Evolutionary conservation across 2,888 invertebrate genomes (phyloP).

Genomic region (Lissonota sp.): DNA sequence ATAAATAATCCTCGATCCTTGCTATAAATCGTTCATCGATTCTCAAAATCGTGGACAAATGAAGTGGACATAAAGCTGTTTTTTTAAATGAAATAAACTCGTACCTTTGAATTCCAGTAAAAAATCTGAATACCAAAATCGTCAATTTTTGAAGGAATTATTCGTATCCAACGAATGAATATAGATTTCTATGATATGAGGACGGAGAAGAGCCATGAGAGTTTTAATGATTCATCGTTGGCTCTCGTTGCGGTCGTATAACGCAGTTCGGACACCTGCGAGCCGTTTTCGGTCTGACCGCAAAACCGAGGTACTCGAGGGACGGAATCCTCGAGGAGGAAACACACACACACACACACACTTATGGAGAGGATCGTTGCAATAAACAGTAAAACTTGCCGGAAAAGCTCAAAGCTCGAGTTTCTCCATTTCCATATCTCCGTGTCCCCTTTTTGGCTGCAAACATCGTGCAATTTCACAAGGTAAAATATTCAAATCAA

Average conservation of each 20-base stretch:
- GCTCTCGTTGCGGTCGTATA: constrained; percentile 60
- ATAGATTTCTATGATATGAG: constrained; percentile 20
- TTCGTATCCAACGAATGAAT: constrained; percentile 8
- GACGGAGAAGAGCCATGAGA: constrained; percentile 55
- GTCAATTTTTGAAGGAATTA: too few species aligned
- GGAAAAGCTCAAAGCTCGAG: constrained; percentile 56
- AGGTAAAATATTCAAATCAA: too few species aligned
- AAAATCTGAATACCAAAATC: too few species aligned
- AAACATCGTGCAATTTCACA: too few species aligned
- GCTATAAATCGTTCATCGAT: too few species aligned
- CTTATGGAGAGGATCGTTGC: constrained; percentile 61
- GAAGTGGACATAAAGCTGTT: too few species aligned
- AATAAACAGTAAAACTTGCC: constrained; percentile 64
- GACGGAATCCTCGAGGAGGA: constrained; percentile 1
- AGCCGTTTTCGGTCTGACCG: constrained; percentile 65
- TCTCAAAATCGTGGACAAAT: too few species aligned
- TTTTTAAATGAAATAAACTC: too few species aligned
- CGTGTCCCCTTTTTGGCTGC: too few species aligned
- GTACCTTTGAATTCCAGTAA: too few species aligned
- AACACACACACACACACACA: too few species aligned
- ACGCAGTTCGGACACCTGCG: constrained; percentile 65
- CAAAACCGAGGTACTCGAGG: constrained; percentile 61
- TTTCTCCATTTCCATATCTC: neutral
- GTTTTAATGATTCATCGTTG: constrained; percentile 67
- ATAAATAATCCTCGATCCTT: too few species aligned